A percentile compares a stretch with the other conserved stretches of the same genome.
These are phyloP conservation scores for Podabrus alpinus DNA, from an alignment of 2,888 invertebrate genomes.

Conservation along the genomic window DNA sequence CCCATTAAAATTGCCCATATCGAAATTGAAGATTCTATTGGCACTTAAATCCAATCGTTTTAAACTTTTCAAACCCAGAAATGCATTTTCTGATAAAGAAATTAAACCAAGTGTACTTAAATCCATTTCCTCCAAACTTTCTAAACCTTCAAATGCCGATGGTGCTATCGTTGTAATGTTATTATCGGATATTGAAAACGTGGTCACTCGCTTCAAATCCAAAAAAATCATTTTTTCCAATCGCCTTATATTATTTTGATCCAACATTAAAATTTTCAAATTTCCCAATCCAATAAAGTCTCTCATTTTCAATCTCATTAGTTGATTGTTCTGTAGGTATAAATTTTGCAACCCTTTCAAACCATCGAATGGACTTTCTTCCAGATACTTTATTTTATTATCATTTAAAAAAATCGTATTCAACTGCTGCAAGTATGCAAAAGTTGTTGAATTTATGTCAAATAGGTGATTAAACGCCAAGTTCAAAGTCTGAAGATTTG, in stretches of 20 bases:
- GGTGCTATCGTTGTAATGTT: not conserved
- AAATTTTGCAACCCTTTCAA: conserved; percentile 50
- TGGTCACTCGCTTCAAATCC: not conserved
- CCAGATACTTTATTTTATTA: conserved; percentile 50
- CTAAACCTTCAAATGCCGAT: not conserved
- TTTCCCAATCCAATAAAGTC: conserved; percentile 50
- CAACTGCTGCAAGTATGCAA: conserved; percentile 38
- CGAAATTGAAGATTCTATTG: not conserved
- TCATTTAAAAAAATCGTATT: conserved; percentile 50
- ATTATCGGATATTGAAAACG: not conserved
- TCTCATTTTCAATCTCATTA: conserved; percentile 48
- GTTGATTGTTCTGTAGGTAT: conserved; percentile 51
- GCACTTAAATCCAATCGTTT: conserved; percentile 42
- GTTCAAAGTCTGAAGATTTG: conserved; percentile 5
- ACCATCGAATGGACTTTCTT: conserved; percentile 50
- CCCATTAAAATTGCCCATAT: not conserved
- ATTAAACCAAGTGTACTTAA: not conserved
- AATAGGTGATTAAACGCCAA: conserved; percentile 13
- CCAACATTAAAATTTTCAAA: conserved; percentile 49
- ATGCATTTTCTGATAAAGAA: not conserved
- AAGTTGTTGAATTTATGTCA: not conserved
- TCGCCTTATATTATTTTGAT: conserved; percentile 45
- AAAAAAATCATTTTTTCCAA: not conserved
- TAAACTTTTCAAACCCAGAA: not conserved
- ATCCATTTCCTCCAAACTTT: not conserved